Conservation (phyloP, 1,140 invertebrate species). For the Carposina sasakii region DNA sequence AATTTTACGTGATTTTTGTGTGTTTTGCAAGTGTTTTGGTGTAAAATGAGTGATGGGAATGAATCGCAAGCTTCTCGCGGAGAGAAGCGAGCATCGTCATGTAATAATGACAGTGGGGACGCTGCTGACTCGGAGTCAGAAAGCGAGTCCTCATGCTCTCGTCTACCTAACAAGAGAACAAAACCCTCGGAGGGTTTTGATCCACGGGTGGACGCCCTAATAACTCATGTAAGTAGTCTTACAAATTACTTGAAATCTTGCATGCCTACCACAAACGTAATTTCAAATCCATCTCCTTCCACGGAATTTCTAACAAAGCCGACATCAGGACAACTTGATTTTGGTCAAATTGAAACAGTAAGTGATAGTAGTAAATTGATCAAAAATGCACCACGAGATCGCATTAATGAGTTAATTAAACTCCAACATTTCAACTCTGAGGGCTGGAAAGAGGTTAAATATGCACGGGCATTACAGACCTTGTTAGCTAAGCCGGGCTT, state of each 20-base stretch:
- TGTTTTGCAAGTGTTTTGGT: not conserved
- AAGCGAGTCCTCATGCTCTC: not conserved
- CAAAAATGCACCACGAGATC: not conserved
- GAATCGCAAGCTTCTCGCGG: not conserved
- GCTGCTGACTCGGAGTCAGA: not conserved
- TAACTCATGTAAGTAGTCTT: constrained; percentile 1
- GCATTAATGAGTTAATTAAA: not conserved
- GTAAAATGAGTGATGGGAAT: not conserved
- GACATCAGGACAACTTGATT: not conserved
- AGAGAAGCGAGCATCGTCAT: not conserved
- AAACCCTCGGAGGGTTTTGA: not conserved
- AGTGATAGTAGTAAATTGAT: constrained; percentile 1
- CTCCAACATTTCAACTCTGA: not conserved
- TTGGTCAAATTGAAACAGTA: constrained; percentile 3
- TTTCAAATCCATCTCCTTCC: not conserved
- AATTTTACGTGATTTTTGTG: not conserved
- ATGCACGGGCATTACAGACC: not conserved
- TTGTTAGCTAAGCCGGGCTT: not conserved
- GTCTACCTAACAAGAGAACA: not conserved
- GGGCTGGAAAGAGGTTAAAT: constrained; percentile 1
- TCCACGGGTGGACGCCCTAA: not conserved
- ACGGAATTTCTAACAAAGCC: not conserved
- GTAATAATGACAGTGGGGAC: not conserved
- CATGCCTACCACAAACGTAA: not conserved
- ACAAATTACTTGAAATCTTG: not conserved